A percentile compares a stretch with the other conserved stretches of the same genome.
Conservation (phyloP, 2,888 invertebrate species). For the Octonoba sinensis region DNA sequence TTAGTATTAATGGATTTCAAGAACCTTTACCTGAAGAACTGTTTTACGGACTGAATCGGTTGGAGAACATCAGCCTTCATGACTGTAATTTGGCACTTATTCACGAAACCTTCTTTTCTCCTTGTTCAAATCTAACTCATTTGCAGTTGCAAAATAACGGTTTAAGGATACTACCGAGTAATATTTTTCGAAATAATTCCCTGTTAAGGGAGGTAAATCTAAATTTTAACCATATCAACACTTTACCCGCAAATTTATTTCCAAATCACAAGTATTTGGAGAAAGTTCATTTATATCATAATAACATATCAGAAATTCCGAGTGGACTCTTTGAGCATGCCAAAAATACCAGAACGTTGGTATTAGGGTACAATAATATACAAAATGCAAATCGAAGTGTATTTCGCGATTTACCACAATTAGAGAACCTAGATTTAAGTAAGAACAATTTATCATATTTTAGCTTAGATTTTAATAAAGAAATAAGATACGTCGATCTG, state of each 20-base stretch:
- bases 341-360: constrained; percentile 42
- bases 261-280: constrained; percentile 42
- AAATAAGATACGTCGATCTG: constrained; percentile 80
- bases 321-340: constrained; percentile 40
- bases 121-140: constrained; percentile 78
- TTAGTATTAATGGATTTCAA: constrained; percentile 70
- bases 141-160: constrained; percentile 79
- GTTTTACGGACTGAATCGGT: constrained; percentile 17
- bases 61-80: constrained; percentile 43
- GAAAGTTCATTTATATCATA: constrained; percentile 48
- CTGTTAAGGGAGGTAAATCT: constrained; percentile 65
- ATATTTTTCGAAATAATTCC: constrained; percentile 61
- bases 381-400: constrained; percentile 38
- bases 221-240: constrained; percentile 58
- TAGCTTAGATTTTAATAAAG: constrained; percentile 77
- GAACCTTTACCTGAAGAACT: constrained; percentile 68
- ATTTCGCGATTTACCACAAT: constrained; percentile 58
- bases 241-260: constrained; percentile 31
- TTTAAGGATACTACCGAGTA: constrained; percentile 75
- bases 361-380: constrained; percentile 47
- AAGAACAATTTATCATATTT: constrained; percentile 78
- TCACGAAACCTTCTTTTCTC: constrained; percentile 77
- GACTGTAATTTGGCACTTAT: constrained; percentile 74
- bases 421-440: constrained; percentile 76
- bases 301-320: constrained; percentile 50